Evolutionary conservation across 2,113 vertebrate genomes (phyloP).

Genomic region (Corvus moneduloides): DNA sequence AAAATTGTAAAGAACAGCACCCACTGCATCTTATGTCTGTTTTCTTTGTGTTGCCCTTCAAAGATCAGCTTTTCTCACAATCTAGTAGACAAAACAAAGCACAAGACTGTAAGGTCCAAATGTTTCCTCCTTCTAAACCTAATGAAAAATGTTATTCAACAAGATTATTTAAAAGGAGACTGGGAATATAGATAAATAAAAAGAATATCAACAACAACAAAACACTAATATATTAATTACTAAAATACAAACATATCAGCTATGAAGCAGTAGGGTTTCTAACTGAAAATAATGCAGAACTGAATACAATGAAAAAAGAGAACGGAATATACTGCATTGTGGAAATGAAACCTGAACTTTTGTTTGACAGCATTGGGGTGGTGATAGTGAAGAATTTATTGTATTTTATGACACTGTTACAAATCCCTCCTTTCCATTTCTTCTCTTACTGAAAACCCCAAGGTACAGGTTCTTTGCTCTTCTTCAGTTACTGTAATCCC

Average conservation of each 20-base stretch:
- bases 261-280: not conserved
- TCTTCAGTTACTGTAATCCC: not conserved
- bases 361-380: not conserved
- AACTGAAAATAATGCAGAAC: not conserved
- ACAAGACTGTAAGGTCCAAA: not conserved
- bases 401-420: not conserved
- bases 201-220: not conserved
- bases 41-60: not conserved
- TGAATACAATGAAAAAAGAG: not conserved
- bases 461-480: not conserved
- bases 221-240: not conserved
- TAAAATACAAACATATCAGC: not conserved
- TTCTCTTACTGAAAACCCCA: not conserved
- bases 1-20: not conserved
- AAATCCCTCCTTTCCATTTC: not conserved
- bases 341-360: not conserved
- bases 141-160: not conserved
- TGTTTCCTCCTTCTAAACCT: not conserved
- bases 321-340: rapidly evolving
- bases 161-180: not conserved
- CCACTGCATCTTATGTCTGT: not conserved
- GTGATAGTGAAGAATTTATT: not conserved
- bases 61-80: not conserved
- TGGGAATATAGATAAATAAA: not conserved
- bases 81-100: not conserved